Conservation (phyloP, 1,140 invertebrate genomes). For the Calliopsis andreniformis region DNA sequence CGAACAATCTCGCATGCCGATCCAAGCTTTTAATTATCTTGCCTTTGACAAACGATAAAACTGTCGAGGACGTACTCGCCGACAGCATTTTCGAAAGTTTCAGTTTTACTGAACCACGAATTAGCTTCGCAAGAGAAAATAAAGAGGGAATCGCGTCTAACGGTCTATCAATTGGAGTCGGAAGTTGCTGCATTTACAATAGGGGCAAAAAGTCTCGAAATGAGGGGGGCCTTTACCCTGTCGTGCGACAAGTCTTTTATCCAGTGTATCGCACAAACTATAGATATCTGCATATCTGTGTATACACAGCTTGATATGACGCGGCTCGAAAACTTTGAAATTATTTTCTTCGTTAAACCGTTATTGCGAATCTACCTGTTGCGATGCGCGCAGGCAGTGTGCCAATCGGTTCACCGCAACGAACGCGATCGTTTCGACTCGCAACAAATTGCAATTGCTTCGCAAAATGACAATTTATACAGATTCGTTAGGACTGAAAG, state of each 20-base stretch:
- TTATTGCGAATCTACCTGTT: constrained; percentile 57
- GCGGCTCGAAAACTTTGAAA: constrained; percentile 8
- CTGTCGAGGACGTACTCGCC: constrained; percentile 26
- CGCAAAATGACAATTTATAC: constrained; percentile 27
- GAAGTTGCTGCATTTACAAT: too few relatives aligned
- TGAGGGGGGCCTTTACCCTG: too few relatives aligned
- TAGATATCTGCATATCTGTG: too few relatives aligned
- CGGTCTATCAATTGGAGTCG: background rate
- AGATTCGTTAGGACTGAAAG: background rate
- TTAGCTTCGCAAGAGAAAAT: background rate
- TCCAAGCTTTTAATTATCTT: constrained; percentile 19
- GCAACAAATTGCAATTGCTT: constrained; percentile 25
- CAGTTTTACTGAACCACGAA: constrained; percentile 24
- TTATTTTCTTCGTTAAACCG: constrained; percentile 40
- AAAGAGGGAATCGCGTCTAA: background rate
- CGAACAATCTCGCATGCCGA: background rate
- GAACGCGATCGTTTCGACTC: constrained; percentile 26
- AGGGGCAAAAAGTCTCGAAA: too few relatives aligned
- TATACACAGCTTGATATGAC: too few relatives aligned
- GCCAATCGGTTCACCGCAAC: constrained; percentile 32
- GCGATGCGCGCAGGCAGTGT: constrained; percentile 38
- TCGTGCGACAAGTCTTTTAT: too few relatives aligned
- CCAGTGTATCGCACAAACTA: too few relatives aligned
- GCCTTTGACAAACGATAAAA: background rate
- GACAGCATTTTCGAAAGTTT: constrained; percentile 39